Evolutionary conservation across 2,888 invertebrate genomes (phyloP), one percentile per base, ranked within the genome.

Genomic region (Agriopis aurantiaria): DNA sequence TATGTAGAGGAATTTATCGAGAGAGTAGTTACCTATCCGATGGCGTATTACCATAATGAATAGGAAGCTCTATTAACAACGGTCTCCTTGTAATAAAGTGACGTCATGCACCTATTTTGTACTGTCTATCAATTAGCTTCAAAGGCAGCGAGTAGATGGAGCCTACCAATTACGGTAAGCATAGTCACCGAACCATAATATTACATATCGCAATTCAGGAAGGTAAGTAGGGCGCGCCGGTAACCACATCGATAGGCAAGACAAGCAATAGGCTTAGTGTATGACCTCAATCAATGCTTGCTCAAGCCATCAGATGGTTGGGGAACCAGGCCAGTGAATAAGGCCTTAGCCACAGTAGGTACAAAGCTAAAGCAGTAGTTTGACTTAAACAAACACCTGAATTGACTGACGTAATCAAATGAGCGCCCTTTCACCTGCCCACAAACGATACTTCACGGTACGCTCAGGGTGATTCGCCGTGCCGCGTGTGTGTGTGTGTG

Each of bases 211-310:
- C 57, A 68, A 52, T 58, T 62, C 61, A 58, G 52, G 57, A 58
- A 65, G 65, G 65, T 65, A 65, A 69, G 65, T 65, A 61, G 56
- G 61, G 61, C 59, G 56, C 57, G 58, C 51, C 46, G 59, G 55
- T 43, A 65, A 65, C 69, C 69, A 14, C 65, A 58, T 23, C 62
- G 52, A 66, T 70, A 65, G 65, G 58, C 59, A 62, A 60, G 58
- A 65, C 69, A 62, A 58, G 65, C 62, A 65, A 65, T 58, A 59
- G 70, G 66, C 70, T 66, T 70, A 70, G 53, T 65, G 62, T 63
- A 52, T 58, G 61, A 60, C 69, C 70, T 58, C 59, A 70, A 66
- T 70, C 66, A 70, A 66, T 66, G 70, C 70, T 70, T 57, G 65
- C 62, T 62, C 62, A 70, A 70, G 70, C 66, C 58, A 69, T 65